phyloP scores from a whole-genome alignment of 1,140 invertebrate genomes.

The Homalodisca vitripennis region DNA sequence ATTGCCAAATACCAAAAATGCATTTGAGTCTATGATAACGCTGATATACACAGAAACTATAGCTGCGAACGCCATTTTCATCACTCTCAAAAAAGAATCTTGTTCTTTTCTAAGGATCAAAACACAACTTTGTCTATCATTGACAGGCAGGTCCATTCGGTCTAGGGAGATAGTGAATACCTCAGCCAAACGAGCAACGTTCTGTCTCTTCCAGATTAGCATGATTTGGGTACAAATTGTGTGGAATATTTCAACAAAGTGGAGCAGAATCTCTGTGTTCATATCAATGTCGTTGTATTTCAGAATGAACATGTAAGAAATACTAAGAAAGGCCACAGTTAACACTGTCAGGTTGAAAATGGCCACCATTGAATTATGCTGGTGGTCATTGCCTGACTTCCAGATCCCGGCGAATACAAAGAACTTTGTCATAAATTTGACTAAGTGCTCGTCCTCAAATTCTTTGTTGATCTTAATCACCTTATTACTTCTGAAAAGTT shows the following conservation, averaged over 20 bases:
- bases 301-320: conserved; percentile 11
- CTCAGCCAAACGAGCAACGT: conserved; percentile 1
- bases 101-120: neutral
- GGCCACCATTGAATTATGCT: neutral
- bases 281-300: conserved; percentile 17
- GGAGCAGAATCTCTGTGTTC: conserved; percentile 9
- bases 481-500: no score
- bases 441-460: no score
- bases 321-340: neutral
- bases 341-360: neutral
- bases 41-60: neutral
- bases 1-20: neutral
- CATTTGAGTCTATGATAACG: conserved; percentile 12
- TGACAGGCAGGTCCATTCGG: neutral
- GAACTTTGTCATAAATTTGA: conserved; percentile 2
- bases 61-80: neutral
- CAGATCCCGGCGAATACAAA: conserved; percentile 4
- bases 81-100: neutral
- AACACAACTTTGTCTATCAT: neutral
- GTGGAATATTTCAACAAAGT: neutral
- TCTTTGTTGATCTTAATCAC: no score
- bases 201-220: neutral
- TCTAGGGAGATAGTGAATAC: neutral
- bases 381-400: neutral
- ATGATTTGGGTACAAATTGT: neutral